Base-by-base conservation (phyloP, 2,113 vertebrate species). In the Arothron firmamentum region DNA sequence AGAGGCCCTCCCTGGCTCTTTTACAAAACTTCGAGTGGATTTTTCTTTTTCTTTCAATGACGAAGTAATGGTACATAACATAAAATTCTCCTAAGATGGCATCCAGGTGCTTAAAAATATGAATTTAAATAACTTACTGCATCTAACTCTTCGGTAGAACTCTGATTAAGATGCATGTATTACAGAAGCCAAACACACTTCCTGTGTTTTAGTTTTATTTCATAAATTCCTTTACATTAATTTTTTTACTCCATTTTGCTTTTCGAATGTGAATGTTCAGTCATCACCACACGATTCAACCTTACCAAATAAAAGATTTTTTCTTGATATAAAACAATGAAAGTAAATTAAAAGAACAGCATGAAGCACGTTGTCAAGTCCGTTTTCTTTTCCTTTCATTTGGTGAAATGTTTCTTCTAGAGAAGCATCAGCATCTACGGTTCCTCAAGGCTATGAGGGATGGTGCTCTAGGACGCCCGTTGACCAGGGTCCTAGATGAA, bases 221-320 rank as follows among this genome's bases (percentile, higher is more conserved):
- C 81, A 80, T 86, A 84, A 85, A 88, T 85, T 89, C 84, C 75
- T 81, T 81, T 81, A 60, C 50, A 79, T 83, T 62, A 51, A 79
- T 83, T 79, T 85, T 34, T 53, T 88, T 81, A 81, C 77, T 77
- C 60, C 79, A 76, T 85, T 89, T 87, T 83, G 66, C 78, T 86
- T 85, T 82, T 86, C 82, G 83, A 86, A 89, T 85, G 86, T 89
- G 87, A 86, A 88, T 89, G 83, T 90, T 88, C 86, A 87, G 85
- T 85, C 81, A 81, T 88, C 86, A 88, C 84, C 87, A 88, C 85
- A 88, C 84, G 85, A 82, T 78, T 81, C 85, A 82, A 86, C 77
- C 82, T 85, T 76, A 88, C 80, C 80, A 67, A 25, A 82, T 88
- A 88, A 84, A 80, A 87, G 62, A 77, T 78, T 74, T 78, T 78